Percentiles rank a stretch among this genome's conserved stretches.
phyloP scores from a whole-genome alignment of 2,888 invertebrate species.

The Beris chalybata region DNA sequence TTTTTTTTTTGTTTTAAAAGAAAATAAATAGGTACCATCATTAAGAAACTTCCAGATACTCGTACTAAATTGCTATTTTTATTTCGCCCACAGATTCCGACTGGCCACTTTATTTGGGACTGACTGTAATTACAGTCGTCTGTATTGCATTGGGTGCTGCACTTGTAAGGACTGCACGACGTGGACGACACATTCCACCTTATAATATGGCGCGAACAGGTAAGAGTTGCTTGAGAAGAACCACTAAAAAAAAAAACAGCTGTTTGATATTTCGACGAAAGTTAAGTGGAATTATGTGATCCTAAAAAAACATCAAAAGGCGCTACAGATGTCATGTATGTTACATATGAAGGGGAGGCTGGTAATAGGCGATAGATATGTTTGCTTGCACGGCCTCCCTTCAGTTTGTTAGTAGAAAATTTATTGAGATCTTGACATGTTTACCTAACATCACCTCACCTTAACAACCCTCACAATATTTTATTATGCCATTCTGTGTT shows the following conservation, averaged over 20 bases:
- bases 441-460: constrained; percentile 22
- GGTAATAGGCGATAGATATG: constrained; percentile 1
- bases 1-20: neutral
- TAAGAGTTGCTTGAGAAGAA: constrained; percentile 41
- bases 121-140: constrained; percentile 53
- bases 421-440: constrained; percentile 28
- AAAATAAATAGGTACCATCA: neutral
- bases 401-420: constrained; percentile 13
- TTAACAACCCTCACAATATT: constrained; percentile 4
- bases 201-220: constrained; percentile 56
- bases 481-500: constrained; percentile 6
- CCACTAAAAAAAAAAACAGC: too few relatives aligned
- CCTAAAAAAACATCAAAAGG: too few relatives aligned
- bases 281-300: too few relatives aligned
- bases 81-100: constrained; percentile 49
- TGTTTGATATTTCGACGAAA: too few relatives aligned
- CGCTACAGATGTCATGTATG: too few relatives aligned
- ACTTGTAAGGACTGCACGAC: constrained; percentile 52
- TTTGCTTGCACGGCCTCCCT: constrained; percentile 14
- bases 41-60: neutral
- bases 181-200: constrained; percentile 52
- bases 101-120: constrained; percentile 55
- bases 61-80: neutral
- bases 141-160: constrained; percentile 53
- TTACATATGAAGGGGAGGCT: too few relatives aligned